Evolutionary conservation across 2,888 invertebrate genomes (phyloP), one percentile per base, ranked within the genome.

Genomic region (Venustoraphidia nigricollis): DNA sequence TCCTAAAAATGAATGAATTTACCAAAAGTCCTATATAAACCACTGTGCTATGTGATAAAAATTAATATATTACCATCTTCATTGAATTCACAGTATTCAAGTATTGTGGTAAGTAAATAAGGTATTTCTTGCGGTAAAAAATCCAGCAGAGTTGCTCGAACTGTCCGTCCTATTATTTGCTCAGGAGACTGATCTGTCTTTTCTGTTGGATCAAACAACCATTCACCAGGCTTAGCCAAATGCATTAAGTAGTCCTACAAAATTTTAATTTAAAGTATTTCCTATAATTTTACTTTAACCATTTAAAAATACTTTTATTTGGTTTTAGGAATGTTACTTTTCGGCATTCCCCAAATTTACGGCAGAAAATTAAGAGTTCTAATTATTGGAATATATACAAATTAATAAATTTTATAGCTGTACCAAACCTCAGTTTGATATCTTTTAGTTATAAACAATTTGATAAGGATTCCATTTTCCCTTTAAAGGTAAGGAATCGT

Each of bases 111-210:
- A 4, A 94, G 61, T 39, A 65, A 71, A 60, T 96, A 96, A 0
- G 96, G 96, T 41, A 96, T 76, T 69, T 95, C 91, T 55, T 89
- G 76, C 0, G 83, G 79, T 41, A 95, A 66, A 59, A 80, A 76
- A 60, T 97, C 89, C 50, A 97, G 64, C 39, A 95, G 72, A 55
- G 84, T 85, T 2, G 92, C 89, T 57, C 85, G 74, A 0, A 96
- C 83, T 48, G 84, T 80, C 55, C 81, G 76, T 45, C 77, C 69
- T 50, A 89, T 81, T 27, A 94, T 63, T 8, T 71, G 67, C 57
- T 82, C 77, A 0, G 83, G 77, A 11, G 73, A 67, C 59, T 87
- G 83, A 63, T 92, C 84, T 0, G 91, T 84, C 62, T 84, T 81
- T 13, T 76, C 63, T 37, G 78, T 69, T 10, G 74, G 66, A 17